phyloP scores from a whole-genome alignment of 1,140 invertebrate species.

The Penaeus chinensis region DNA sequence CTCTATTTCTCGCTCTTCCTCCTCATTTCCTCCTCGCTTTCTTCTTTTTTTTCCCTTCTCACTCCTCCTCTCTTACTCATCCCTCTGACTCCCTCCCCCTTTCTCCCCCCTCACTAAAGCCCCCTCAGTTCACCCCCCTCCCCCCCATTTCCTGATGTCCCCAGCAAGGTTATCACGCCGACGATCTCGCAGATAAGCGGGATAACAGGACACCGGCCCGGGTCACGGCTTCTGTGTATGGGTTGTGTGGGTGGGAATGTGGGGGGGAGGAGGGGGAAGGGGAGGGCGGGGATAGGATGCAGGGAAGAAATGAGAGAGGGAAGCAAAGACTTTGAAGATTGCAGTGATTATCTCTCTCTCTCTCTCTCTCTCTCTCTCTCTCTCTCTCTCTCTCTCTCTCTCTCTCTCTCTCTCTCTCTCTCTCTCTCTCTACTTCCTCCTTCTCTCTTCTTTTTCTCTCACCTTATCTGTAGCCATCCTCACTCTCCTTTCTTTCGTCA shows the following conservation, averaged over 20 bases:
- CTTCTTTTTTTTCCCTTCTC: background rate
- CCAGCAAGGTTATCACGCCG: too few relatives aligned
- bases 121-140: too few relatives aligned
- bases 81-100: too few relatives aligned
- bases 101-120: too few relatives aligned
- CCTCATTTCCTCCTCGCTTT: background rate
- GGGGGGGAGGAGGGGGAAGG: too few relatives aligned
- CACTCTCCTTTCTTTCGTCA: background rate
- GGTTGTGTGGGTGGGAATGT: too few relatives aligned
- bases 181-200: too few relatives aligned
- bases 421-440: background rate
- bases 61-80: background rate
- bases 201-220: too few relatives aligned
- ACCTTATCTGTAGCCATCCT: background rate
- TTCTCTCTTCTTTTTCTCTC: background rate
- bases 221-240: too few relatives aligned
- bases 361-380: background rate
- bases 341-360: background rate
- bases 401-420: background rate
- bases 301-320: too few relatives aligned
- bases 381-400: background rate
- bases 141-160: background rate
- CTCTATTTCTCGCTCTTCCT: background rate
- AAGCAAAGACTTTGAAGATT: too few relatives aligned
- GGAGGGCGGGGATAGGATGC: too few relatives aligned